Percentiles rank a stretch among this genome's conserved stretches.
phyloP scores from a whole-genome alignment of 2,113 vertebrate species.

The Aplodontia rufa region DNA sequence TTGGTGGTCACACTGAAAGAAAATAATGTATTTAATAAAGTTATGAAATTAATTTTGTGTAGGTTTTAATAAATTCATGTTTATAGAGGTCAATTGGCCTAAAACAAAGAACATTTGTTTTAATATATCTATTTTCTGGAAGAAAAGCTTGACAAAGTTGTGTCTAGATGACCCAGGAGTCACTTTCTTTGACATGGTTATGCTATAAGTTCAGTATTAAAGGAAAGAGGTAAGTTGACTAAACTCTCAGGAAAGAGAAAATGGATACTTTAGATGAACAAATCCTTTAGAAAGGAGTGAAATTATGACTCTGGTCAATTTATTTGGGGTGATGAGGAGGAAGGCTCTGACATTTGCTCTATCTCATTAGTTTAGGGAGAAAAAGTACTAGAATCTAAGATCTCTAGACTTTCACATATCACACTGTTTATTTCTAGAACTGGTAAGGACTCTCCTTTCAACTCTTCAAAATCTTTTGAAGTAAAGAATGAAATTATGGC shows the following conservation, averaged over 20 bases:
- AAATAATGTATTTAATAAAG: not conserved
- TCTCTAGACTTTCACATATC: not conserved
- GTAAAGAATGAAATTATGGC: not conserved
- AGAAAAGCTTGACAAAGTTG: not conserved
- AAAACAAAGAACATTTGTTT: not conserved
- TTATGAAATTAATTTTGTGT: not conserved
- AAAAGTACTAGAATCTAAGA: not conserved
- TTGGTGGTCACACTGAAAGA: not conserved
- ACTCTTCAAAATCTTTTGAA: not conserved
- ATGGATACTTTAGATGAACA: not conserved
- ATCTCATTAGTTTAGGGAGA: not conserved
- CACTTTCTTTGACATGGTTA: not conserved
- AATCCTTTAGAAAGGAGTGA: not conserved
- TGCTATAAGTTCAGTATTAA: not conserved
- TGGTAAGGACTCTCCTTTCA: not conserved
- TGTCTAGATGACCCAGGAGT: not conserved
- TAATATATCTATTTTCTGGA: not conserved
- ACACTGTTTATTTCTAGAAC: not conserved
- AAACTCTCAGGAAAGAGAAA: not conserved
- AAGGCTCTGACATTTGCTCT: not conserved
- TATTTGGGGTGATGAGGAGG: not conserved
- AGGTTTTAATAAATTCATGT: not conserved
- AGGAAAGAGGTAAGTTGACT: not conserved
- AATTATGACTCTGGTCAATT: not conserved
- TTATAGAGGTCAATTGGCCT: not conserved